Percentiles rank a stretch among this genome's conserved stretches.
Conservation (phyloP, 2,113 vertebrate species). For the Chaetodon trifascialis region DNA sequence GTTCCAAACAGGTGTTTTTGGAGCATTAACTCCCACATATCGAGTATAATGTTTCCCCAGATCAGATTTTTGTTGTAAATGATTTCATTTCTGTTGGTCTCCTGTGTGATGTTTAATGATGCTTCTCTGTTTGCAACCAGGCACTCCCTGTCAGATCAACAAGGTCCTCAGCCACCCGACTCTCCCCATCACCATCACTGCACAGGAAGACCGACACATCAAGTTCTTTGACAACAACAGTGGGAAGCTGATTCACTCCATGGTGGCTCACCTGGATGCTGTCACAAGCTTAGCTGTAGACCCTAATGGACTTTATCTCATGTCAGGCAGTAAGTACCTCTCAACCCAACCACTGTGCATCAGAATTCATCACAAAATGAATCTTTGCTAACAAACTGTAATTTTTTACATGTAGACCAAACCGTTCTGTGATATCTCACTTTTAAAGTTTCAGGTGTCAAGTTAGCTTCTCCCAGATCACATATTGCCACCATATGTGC, state of each 20-base stretch:
- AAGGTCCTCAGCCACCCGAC: conserved; percentile 99
- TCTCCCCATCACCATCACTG: conserved; percentile 97
- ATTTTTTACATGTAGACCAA: too few species aligned
- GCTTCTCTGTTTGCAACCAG: conserved; percentile 52
- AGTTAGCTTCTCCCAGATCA: too few species aligned
- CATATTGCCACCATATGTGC: too few species aligned
- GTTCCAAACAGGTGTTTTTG: too few species aligned
- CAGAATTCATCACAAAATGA: too few species aligned
- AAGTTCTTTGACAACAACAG: conserved; percentile 99
- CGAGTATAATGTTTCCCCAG: neutral
- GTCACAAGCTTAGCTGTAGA: conserved; percentile 99
- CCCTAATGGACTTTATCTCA: conserved; percentile 98
- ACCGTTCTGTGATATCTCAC: too few species aligned
- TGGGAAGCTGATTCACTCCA: conserved; percentile 97
- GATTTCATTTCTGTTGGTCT: neutral
- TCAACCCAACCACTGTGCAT: neutral
- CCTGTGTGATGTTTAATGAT: neutral
- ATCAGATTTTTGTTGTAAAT: neutral
- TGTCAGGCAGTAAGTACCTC: conserved; percentile 98
- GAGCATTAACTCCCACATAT: neutral
- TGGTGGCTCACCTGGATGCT: conserved; percentile 98
- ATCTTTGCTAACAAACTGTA: too few species aligned
- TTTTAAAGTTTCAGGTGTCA: too few species aligned
- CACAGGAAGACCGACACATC: conserved; percentile 97
- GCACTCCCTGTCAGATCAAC: conserved; percentile 93